phyloP scores from a whole-genome alignment of 2,113 vertebrate genomes.

The Alligator mississippiensis region DNA sequence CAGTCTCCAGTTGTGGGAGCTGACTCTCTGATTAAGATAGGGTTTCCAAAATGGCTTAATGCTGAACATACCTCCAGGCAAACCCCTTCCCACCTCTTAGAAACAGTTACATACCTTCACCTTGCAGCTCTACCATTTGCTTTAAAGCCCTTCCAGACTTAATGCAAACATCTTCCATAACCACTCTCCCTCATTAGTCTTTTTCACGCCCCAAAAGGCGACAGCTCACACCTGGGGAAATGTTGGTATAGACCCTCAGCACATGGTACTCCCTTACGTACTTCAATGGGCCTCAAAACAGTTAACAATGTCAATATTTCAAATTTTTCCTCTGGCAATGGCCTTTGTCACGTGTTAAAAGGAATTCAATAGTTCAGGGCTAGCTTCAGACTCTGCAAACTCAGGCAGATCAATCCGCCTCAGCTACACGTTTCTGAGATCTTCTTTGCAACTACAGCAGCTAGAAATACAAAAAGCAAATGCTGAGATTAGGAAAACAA shows the following conservation, averaged over 20 bases:
- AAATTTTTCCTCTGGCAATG: background rate
- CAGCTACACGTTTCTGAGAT: no score
- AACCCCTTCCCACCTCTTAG: background rate
- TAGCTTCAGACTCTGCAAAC: background rate
- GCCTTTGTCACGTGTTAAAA: background rate
- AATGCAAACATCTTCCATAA: accelerated
- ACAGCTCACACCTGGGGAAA: background rate
- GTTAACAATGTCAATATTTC: background rate
- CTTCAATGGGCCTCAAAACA: background rate
- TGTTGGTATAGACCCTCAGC: background rate
- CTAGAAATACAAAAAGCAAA: no score
- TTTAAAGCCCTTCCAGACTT: background rate
- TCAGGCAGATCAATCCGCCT: no score
- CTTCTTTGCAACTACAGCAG: no score
- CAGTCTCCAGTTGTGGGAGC: no score
- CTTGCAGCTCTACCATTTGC: accelerated
- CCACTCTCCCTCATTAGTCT: background rate
- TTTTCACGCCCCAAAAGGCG: background rate
- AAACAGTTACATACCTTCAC: background rate
- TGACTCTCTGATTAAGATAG: background rate
- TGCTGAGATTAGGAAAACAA: no score
- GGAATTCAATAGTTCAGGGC: background rate
- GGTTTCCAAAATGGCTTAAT: background rate
- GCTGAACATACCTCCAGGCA: background rate
- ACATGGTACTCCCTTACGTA: background rate